Conservation (phyloP, 64 coral and sea anemone genomes). For the Orbicella faveolata region DNA sequence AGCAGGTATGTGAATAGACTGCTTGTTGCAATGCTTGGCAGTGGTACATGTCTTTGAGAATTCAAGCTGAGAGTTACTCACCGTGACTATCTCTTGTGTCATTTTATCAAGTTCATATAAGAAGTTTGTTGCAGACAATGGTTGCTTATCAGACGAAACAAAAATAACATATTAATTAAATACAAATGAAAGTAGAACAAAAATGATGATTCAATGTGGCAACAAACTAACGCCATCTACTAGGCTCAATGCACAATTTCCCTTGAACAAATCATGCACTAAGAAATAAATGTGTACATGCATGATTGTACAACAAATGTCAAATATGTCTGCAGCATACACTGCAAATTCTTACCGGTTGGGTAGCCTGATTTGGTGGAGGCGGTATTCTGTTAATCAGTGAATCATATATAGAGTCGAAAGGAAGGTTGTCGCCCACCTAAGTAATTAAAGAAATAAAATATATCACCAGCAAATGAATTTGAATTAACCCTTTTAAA, state of each 20-base stretch:
- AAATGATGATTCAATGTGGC: too few relatives aligned
- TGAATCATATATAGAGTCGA: constrained; percentile 79
- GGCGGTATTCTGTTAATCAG: constrained; percentile 86
- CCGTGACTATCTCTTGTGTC: constrained; percentile 90
- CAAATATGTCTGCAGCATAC: too few relatives aligned
- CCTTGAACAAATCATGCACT: too few relatives aligned
- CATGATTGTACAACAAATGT: too few relatives aligned
- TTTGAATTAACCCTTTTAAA: too few relatives aligned
- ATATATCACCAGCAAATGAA: too few relatives aligned
- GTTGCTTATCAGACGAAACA: constrained; percentile 67
- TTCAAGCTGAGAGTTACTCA: constrained; percentile 1
- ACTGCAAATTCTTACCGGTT: constrained; percentile 54
- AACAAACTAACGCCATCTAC: too few relatives aligned
- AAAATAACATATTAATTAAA: neutral
- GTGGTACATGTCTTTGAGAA: too few relatives aligned
- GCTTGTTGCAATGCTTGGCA: neutral
- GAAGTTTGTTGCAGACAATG: constrained; percentile 92
- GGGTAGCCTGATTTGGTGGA: constrained; percentile 89
- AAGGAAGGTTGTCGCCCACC: constrained; percentile 73
- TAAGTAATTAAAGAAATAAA: neutral
- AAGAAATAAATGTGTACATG: too few relatives aligned
- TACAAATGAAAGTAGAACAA: neutral
- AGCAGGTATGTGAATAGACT: neutral
- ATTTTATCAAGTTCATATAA: constrained; percentile 91
- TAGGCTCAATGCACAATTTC: too few relatives aligned